Conservation (phyloP, 2,888 invertebrate genomes). For the Pocota personata region DNA sequence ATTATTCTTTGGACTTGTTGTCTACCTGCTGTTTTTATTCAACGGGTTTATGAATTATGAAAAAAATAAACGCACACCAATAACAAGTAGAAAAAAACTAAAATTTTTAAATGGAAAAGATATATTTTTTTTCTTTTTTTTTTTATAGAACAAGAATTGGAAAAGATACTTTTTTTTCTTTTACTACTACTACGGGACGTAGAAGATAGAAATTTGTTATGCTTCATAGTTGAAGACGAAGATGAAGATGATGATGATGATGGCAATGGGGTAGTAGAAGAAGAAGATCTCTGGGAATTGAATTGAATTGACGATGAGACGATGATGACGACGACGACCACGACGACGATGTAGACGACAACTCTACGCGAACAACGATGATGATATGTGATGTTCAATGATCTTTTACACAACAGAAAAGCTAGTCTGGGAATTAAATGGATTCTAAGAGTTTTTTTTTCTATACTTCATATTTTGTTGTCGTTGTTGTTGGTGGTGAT, state of each 20-base stretch:
- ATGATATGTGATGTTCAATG: conserved; percentile 73
- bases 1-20: conserved; percentile 46
- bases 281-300: conserved; percentile 67
- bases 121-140: conserved; percentile 30
- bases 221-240: conserved; percentile 59
- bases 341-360: conserved; percentile 31
- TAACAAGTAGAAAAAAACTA: conserved; percentile 16
- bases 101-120: conserved; percentile 57
- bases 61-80: conserved; percentile 40
- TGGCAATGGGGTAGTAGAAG: conserved; percentile 38
- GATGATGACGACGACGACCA: conserved; percentile 1
- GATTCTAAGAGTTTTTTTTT: conserved; percentile 56
- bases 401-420: conserved; percentile 57
- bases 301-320: conserved; percentile 65
- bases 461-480: conserved; percentile 15
- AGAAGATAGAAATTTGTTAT: conserved; percentile 71
- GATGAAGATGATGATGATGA: conserved; percentile 4
- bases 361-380: conserved; percentile 39
- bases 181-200: conserved; percentile 21
- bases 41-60: conserved; percentile 73
- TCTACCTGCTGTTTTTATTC: conserved; percentile 72
- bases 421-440: conserved; percentile 69
- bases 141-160: conserved; percentile 53
- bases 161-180: conserved; percentile 58
- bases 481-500: conserved; percentile 8